Conservation (phyloP, 64 coral and sea anemone species). For the Stichodactyla mertensii region DNA sequence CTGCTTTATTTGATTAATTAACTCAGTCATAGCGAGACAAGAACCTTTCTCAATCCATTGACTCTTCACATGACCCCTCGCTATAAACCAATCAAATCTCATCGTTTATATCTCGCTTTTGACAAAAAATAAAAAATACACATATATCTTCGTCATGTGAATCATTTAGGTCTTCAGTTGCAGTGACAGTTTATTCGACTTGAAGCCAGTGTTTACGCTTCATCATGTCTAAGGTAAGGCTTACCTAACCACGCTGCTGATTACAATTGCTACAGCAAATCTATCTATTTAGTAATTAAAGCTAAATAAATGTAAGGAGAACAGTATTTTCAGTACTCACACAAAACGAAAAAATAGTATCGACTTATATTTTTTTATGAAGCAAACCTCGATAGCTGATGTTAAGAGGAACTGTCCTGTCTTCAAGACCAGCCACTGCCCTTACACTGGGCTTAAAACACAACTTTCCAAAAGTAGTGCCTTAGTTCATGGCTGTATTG, state of each 20-base stretch:
- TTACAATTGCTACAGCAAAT: no score
- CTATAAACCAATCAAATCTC: background rate
- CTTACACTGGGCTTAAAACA: background rate
- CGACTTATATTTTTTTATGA: background rate
- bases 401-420: background rate
- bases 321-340: background rate
- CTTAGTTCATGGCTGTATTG: background rate
- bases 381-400: background rate
- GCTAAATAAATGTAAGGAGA: no score
- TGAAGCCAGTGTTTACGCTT: background rate
- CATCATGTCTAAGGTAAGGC: background rate
- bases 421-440: background rate
- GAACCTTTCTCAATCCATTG: no score
- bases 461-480: background rate
- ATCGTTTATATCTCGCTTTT: background rate
- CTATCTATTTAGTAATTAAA: no score
- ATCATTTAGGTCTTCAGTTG: background rate
- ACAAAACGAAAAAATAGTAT: background rate
- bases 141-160: background rate
- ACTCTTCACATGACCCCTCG: background rate
- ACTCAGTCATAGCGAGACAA: no score
- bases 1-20: no score
- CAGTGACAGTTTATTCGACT: conserved; percentile 1
- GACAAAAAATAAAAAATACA: background rate
- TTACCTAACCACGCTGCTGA: background rate